Evolutionary conservation across 2,888 invertebrate genomes (phyloP).

Genomic region (Artemia sinica): DNA sequence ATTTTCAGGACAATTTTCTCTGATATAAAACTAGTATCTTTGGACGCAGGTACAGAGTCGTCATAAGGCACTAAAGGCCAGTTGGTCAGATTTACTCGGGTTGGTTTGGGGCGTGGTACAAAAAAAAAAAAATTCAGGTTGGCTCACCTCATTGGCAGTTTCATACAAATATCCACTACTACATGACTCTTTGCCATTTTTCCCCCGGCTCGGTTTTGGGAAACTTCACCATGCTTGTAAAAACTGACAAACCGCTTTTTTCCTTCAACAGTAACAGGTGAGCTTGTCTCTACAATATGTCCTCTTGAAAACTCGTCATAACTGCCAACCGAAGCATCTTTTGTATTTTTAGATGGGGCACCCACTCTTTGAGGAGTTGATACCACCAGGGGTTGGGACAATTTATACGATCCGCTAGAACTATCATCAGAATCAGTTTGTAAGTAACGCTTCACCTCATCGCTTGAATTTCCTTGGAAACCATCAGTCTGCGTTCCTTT

Average conservation of each 20-base stretch:
- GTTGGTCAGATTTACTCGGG: neutral
- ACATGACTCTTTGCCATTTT: neutral
- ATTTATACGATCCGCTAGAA: neutral
- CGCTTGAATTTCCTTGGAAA: neutral
- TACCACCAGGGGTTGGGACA: neutral
- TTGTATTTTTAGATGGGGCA: neutral
- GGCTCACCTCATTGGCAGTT: neutral
- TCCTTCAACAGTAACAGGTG: neutral
- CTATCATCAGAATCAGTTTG: neutral
- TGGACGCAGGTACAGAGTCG: neutral
- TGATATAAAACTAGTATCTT: neutral
- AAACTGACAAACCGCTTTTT: conserved; percentile 6
- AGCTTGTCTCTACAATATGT: neutral
- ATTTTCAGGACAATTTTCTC: neutral
- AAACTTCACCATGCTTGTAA: neutral
- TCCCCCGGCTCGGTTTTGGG: neutral
- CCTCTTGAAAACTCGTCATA: neutral
- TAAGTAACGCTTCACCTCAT: neutral
- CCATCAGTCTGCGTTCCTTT: neutral
- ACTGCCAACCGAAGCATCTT: neutral
- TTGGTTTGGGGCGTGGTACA: neutral
- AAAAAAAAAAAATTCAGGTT: neutral
- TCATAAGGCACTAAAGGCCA: conserved; percentile 3
- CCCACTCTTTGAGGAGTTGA: neutral
- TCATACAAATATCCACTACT: neutral